Evolutionary conservation across 2,888 invertebrate genomes (phyloP), one percentile per base, ranked within the genome.

Genomic region (Limnephilus lunatus): DNA sequence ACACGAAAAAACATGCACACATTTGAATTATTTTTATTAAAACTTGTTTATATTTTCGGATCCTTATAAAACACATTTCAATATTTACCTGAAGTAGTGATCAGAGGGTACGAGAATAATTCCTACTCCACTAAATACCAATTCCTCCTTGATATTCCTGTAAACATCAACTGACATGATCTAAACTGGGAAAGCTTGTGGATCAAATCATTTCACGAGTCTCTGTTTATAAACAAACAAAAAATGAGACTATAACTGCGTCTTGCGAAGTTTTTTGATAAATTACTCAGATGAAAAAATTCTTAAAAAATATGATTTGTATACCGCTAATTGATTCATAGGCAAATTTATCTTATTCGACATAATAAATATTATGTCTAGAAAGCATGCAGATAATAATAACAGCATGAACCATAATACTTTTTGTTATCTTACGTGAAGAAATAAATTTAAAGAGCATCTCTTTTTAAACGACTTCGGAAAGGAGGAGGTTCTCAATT

Each of bases 91-190:
- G 25, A n/a, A 85, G 44, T 7, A 39, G n/a, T 30, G 86, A 86
- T 86, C 86, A 86, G 86, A 86, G 14, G 11, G 25, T n/a, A 25
- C 68, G 9, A 85, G 14, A 86, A n/a, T 48, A 9, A 86, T 86
- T 48, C 30, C n/a, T n/a, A 14, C 48, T 44, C 68, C 68, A 86
- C 44, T 83, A 68, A 68, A 68, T 68, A 68, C 68, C n/a, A 9
- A 68, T n/a, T 25, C 19, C 39, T 86, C 86, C 48, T 86, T 86
- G 48, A 86, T 86, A 44, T 86, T 86, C 39, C 39, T 9, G 39
- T 39, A 86, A 86, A 86, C 86, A 86, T 86, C n/a, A 83, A 83
- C 86, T 86, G 48, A n/a, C 44, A 86, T n/a, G 35, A 83, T 83
- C 48, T 86, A 30, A 86, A 39, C 44, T 39, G 30, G 44, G n/a